Percentiles rank a stretch among this genome's conserved stretches.
Evolutionary conservation across 92 coral and sea anemone species (phyloP).

Genomic region (Parazoanthus atlanticus): DNA sequence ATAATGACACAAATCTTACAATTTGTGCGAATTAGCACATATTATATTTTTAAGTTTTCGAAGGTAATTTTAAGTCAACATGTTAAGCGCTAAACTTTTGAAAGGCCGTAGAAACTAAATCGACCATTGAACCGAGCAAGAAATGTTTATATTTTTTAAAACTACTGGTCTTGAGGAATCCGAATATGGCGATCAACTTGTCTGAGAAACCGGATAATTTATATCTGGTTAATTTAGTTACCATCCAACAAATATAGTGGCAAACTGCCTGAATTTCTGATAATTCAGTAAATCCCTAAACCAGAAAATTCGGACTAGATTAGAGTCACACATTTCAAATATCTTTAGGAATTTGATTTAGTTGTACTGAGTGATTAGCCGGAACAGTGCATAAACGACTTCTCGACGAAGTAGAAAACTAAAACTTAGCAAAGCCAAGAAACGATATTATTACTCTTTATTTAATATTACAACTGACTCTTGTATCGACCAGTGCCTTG

Average conservation of each 20-base stretch:
- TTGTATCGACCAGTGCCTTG: no score
- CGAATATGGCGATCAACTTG: not conserved
- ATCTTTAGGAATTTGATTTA: not conserved
- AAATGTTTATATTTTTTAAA: no score
- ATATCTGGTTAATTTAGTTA: not conserved
- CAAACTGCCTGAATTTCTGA: not conserved
- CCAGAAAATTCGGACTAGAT: not conserved
- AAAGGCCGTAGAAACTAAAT: not conserved
- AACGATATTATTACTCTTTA: no score
- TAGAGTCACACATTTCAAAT: not conserved
- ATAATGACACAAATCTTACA: not conserved
- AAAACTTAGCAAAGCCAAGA: no score
- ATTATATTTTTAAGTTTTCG: not conserved
- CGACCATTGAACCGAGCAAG: not conserved
- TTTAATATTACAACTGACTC: no score
- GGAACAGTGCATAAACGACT: no score
- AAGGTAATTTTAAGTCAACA: no score
- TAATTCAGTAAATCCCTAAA: not conserved
- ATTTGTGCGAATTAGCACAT: not conserved
- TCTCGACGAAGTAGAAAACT: no score
- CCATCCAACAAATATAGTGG: not conserved
- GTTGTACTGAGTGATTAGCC: no score
- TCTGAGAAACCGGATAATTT: not conserved
- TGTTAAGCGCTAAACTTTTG: not conserved
- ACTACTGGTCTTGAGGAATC: not conserved